Base-by-base conservation (phyloP, 1,140 invertebrate genomes). In the Zophobas atratus region DNA sequence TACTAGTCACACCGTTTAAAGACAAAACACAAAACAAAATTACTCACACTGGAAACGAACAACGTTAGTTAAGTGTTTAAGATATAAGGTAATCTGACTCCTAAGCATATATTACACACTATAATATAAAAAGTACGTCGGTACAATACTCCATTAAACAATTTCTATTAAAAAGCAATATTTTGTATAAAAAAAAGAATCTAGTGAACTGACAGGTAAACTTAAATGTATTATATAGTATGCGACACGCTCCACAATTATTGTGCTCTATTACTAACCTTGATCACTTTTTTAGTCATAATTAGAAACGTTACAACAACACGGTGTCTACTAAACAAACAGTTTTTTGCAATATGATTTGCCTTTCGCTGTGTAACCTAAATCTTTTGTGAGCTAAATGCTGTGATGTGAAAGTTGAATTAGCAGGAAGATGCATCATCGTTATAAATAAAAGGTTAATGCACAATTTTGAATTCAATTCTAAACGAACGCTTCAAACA, bases 361-460 rank as follows among this genome's bases (percentile, higher is more conserved):
- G 48, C 70, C 70, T 73, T 73, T 73, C 70, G 70, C 70, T 51
- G 55, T 51, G 48, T 73, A 73, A 73, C 70, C 70, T 73, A 55
- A 73, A 73, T 73, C 70, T 53, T 73, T 70, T 73, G 20, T 36
- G 55, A 73, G 53, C n/a, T 73, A 20, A 51, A 73, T 55, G 39
- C 3, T 43, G 33, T 46, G 67, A 39, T 53, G 70, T 73, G 70
- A 73, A 73, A 73, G 70, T 55, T 73, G 70, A 51, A 73, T 73
- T 73, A 73, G 49, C 70, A 73, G 70, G 70, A 55, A 73, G 48
- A 55, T 73, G 53, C 53, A 73, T 73, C 70, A 73, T 73, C 70
- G 53, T 55, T 73, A 55, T 73, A 73, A 73, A 73, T 73, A 73
- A 55, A 73, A 53, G 34, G 39, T 73, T 53, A 39, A 73, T 73